These are phyloP conservation scores for Dendroctonus valens DNA, from an alignment of 1,140 invertebrate species.

Conservation along the genomic window DNA sequence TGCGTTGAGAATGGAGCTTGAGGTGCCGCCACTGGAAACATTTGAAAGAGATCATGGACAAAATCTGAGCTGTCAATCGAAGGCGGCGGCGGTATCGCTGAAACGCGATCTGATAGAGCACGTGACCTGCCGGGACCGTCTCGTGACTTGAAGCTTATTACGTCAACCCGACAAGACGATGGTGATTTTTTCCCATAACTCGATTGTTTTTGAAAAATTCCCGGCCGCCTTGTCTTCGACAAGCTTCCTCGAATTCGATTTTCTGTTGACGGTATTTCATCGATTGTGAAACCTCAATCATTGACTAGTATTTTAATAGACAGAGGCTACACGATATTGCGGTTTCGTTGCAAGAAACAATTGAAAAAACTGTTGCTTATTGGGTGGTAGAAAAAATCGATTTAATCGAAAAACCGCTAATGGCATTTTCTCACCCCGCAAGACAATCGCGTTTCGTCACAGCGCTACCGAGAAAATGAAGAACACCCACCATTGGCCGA, in stretches of 20 bases:
- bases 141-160: constrained; percentile 31
- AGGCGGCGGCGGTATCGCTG: constrained; percentile 24
- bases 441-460: constrained; percentile 30
- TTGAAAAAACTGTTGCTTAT: background rate
- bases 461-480: constrained; percentile 31
- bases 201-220: too few relatives aligned
- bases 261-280: too few relatives aligned
- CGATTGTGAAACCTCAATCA: too few relatives aligned
- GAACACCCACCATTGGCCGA: constrained; percentile 31
- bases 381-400: constrained; percentile 23
- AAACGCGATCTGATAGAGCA: constrained; percentile 31
- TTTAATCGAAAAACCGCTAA: constrained; percentile 23
- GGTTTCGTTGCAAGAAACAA: too few relatives aligned
- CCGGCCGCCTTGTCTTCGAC: too few relatives aligned
- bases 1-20: background rate
- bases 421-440: constrained; percentile 27
- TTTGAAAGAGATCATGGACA: constrained; percentile 27
- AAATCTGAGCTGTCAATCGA: constrained; percentile 31
- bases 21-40: constrained; percentile 17
- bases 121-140: constrained; percentile 21
- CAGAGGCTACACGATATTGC: too few relatives aligned
- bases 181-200: background rate
- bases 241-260: too few relatives aligned
- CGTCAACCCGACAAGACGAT: constrained; percentile 2
- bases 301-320: too few relatives aligned